phyloP scores from a whole-genome alignment of 2,888 invertebrate species.

The Pherbina coryleti region DNA sequence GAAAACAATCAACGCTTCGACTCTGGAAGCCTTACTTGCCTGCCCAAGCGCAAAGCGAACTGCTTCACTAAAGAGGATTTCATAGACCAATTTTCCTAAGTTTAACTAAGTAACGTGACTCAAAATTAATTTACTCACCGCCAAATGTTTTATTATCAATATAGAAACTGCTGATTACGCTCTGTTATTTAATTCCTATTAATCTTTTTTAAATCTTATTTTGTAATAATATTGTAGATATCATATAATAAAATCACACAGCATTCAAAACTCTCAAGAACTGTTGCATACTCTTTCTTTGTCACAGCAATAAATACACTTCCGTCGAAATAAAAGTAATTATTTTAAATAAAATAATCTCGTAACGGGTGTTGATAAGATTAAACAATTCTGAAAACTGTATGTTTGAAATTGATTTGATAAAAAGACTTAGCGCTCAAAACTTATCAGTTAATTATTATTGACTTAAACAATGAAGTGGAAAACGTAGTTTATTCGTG shows the following conservation, averaged over 20 bases:
- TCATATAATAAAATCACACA: background rate
- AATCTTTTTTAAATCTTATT: too few species aligned
- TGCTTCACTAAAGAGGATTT: slow-evolving; percentile 46
- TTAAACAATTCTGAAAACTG: slow-evolving; percentile 1
- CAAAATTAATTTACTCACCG: too few species aligned
- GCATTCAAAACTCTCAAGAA: background rate
- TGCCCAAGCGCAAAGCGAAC: slow-evolving; percentile 51
- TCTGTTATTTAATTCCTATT: too few species aligned
- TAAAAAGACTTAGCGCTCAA: background rate
- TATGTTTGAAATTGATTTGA: slow-evolving; percentile 1
- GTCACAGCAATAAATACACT: background rate
- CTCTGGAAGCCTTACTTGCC: slow-evolving; percentile 50
- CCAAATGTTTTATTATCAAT: too few species aligned
- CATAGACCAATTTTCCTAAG: background rate
- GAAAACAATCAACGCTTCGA: slow-evolving; percentile 57
- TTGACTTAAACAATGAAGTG: slow-evolving; percentile 35
- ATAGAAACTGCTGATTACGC: too few species aligned
- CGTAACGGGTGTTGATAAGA: slow-evolving; percentile 32
- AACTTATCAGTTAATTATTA: slow-evolving; percentile 53
- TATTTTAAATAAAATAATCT: background rate
- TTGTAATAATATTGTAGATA: too few species aligned
- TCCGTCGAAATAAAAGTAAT: background rate
- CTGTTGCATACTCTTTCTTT: background rate
- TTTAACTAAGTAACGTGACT: background rate
- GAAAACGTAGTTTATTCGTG: background rate